These are phyloP conservation scores for Phaethon lepturus DNA, from an alignment of 2,113 vertebrate species.

Conservation along the genomic window DNA sequence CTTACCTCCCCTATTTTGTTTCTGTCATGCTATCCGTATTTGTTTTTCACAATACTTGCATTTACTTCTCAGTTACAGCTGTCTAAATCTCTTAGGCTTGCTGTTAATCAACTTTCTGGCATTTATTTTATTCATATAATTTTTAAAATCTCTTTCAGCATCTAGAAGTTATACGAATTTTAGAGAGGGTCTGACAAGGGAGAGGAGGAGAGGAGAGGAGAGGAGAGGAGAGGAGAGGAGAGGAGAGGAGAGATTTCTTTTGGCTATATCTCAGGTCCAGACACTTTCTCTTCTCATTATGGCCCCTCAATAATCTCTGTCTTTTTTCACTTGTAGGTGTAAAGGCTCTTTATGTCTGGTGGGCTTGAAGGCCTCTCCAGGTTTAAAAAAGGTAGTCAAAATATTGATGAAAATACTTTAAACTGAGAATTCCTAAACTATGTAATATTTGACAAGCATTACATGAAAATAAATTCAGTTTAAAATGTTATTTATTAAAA, in stretches of 20 bases:
- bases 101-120: not conserved
- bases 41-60: constrained; percentile 1
- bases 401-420: not conserved
- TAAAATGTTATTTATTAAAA: not conserved
- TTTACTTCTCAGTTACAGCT: constrained; percentile 34
- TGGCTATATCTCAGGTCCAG: not conserved
- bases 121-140: not conserved
- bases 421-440: not conserved
- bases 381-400: not conserved
- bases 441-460: not conserved
- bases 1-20: constrained; percentile 2
- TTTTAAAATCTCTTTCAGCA: not conserved
- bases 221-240: not conserved
- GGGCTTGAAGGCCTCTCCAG: not conserved
- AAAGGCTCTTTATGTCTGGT: not conserved
- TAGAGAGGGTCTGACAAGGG: not conserved
- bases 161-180: not conserved
- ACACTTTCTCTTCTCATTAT: not conserved
- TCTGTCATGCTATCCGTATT: not conserved
- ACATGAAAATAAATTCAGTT: not conserved
- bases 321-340: not conserved
- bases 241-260: not conserved
- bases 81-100: constrained; percentile 11
- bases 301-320: not conserved
- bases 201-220: too few relatives aligned